Base-by-base conservation (phyloP, 2,113 vertebrate species). In the Phylloscopus whistleri region DNA sequence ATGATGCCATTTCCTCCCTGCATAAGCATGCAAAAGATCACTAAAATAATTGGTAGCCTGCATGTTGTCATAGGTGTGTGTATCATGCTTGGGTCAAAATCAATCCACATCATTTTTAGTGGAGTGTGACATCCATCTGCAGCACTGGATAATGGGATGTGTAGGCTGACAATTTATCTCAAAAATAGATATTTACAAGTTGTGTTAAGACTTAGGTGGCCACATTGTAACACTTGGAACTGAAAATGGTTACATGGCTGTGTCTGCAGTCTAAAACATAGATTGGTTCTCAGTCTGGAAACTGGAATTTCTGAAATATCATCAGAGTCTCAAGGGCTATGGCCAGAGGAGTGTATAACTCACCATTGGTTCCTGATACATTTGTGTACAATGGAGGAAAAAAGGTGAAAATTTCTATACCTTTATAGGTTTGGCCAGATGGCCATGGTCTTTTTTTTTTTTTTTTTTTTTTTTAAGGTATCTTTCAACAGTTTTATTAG, bases 291-390 rank as follows among this genome's bases (percentile, higher is more conserved):
- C 6, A 6, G 19, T 66, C 46, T 74, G 13, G 33, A 66, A 77
- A 60, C 7, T 1, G 1, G 10, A 31, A 3, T 52, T 78, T 81
- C 16, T 44, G 21, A 26, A 2, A 13, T 9, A 12, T 26, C 16
- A 13, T 52, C 13, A 56, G 11, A 35, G 9, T 33, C 48, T 69
- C 31, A 33, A 64, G 9, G 7, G 5, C 16, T 73, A 12, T 16
- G 12, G 41, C 9, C 21, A 66, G 46, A 60, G 4, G 16, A 6
- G 18, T 60, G 16, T 44, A 10, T 30, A 33, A 81, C 56, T 52
- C 49, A 39, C 0, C 0, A 1, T 27, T 79, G 16, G 9, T 4
- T 64, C 8, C 31, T 64, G 17, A 76, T 8, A 39, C 2, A 4
- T 30, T 39, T 69, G 16, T 77, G 28, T 23, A 66, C 16, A 87